Percentiles rank a stretch among this genome's conserved stretches.
Evolutionary conservation across 2,113 vertebrate species (phyloP).

Genomic region (Xenus cinereus): DNA sequence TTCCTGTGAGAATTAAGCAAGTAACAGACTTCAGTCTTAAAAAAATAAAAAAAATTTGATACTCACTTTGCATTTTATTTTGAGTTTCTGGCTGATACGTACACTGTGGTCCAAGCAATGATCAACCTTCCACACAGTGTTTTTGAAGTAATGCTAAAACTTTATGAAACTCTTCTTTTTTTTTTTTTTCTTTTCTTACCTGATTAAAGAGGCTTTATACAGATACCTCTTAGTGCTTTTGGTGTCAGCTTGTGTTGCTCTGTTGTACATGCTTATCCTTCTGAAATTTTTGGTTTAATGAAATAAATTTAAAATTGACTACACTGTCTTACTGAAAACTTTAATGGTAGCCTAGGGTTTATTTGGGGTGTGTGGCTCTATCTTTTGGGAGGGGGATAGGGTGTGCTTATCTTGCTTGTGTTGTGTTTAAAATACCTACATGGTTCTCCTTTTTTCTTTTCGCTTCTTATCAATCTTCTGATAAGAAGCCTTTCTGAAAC

Average conservation of each 20-base stretch:
- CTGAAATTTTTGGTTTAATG: background rate
- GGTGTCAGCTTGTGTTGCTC: background rate
- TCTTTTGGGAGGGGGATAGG: fast-evolving
- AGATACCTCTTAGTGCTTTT: background rate
- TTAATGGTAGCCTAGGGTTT: fast-evolving
- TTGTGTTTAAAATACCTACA: background rate
- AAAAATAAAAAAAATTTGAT: background rate
- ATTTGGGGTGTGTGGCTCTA: fast-evolving
- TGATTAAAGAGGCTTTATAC: background rate
- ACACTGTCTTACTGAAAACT: background rate
- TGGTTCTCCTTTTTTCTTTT: background rate
- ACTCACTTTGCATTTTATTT: background rate
- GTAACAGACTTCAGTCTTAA: background rate
- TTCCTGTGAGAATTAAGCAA: background rate
- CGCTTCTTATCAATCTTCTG: background rate
- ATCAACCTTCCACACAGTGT: background rate
- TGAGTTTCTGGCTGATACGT: background rate
- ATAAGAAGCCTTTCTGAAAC: background rate
- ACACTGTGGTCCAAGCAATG: background rate
- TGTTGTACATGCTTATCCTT: background rate
- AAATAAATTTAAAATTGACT: background rate
- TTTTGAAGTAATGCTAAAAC: background rate
- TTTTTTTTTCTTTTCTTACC: background rate
- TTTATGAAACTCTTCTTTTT: background rate
- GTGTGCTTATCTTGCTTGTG: background rate